Base-by-base conservation (phyloP, 2,113 vertebrate species). In the Peromyscus leucopus region DNA sequence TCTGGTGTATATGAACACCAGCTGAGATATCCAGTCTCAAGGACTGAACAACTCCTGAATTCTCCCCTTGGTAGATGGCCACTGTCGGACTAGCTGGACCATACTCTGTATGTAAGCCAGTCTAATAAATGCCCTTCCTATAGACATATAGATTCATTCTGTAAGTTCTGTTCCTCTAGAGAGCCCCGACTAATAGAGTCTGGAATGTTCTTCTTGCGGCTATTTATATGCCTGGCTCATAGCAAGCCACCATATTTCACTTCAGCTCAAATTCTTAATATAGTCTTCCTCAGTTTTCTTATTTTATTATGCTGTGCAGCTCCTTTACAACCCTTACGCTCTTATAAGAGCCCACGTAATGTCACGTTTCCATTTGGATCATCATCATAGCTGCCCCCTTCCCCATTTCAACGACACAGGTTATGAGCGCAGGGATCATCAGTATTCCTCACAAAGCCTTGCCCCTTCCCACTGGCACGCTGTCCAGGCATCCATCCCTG, bases 141-240 rank as follows among this genome's bases (percentile, higher is more conserved):
- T 84, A 28, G 42, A 42, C n/a, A 42, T 84, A 84, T 84, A 84
- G 57, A 31, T 63, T 84, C 59, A 28, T 42, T 63, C n/a, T 84
- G 57, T 84, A 84, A 84, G 82, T 84, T 61, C n/a, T 42, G 24
- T 42, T 63, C n/a, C 57, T 61, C 8, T 84, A 63, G n/a, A 84
- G n/a, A 84, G 42, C 59, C 59, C 7, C 63, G 57, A 84, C 82
- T 31, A 84, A 84, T 31, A 84, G 1, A 84, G 82, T n/a, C 69
- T 75, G n/a, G 51, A 95, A 91, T 74, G 24, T 39, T 94, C 65
- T 95, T 92, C 42, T 84, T 61, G n/a, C 2, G 36, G 61, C 79
- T 88, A 28, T 75, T 86, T 63, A 85, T 65, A 55, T 19, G 33
- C 36, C 42, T 80, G 88, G 22, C 48, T 96, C 78, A 67, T 21